These are phyloP conservation scores for Cynodonichthys magdalenae DNA, from an alignment of 2,797 vertebrate genomes.

Conservation along the genomic window DNA sequence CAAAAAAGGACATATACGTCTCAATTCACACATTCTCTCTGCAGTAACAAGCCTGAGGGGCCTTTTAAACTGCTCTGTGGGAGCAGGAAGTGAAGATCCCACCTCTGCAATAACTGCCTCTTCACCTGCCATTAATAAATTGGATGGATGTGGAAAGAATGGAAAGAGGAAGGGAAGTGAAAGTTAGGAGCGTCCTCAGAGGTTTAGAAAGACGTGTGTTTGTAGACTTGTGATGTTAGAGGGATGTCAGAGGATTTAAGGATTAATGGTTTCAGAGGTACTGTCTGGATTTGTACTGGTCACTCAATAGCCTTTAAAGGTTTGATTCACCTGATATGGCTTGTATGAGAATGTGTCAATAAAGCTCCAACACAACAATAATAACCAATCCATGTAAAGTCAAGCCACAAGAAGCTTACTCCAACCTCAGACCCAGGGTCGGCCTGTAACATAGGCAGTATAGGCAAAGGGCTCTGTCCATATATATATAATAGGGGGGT, in stretches of 20 bases:
- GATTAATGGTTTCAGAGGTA: conserved; percentile 66
- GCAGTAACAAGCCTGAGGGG: conserved; percentile 36
- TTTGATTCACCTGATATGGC: conserved; percentile 39
- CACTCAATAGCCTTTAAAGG: conserved; percentile 38
- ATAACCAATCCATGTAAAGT: conserved; percentile 78
- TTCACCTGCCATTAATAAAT: conserved; percentile 52
- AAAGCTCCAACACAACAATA: conserved; percentile 57
- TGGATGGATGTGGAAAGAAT: conserved; percentile 54
- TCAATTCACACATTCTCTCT: conserved; percentile 41
- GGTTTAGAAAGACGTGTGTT: conserved; percentile 54
- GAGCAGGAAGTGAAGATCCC: conserved; percentile 49
- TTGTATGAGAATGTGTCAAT: conserved; percentile 41
- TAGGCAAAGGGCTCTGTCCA: too few relatives aligned
- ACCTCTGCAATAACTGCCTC: conserved; percentile 43
- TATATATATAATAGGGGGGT: too few relatives aligned
- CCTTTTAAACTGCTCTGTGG: conserved; percentile 33
- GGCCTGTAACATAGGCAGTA: too few relatives aligned
- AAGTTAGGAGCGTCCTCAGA: conserved; percentile 66
- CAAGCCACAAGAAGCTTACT: conserved; percentile 64
- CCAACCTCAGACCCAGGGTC: conserved; percentile 8
- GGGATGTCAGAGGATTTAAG: conserved; percentile 68
- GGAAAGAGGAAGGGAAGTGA: conserved; percentile 58
- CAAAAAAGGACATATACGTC: conserved; percentile 23
- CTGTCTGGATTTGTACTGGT: conserved; percentile 13
- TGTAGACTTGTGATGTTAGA: conserved; percentile 65